Conservation (phyloP, 2,113 vertebrate genomes). For the Tragelaphus strepsiceros region DNA sequence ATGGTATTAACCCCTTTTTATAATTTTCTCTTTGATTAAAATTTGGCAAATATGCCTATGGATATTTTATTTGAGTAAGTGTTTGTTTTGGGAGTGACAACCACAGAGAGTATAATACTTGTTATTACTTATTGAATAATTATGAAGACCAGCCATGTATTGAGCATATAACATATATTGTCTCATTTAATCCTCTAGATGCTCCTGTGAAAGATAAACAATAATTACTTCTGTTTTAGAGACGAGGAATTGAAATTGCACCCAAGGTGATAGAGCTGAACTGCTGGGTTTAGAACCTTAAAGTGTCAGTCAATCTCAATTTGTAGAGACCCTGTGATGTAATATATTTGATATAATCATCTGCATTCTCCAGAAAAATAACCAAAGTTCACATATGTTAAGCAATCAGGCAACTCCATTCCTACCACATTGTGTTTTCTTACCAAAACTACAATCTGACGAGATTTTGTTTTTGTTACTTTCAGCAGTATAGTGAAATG, state of each 20-base stretch:
- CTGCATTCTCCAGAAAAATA: background rate
- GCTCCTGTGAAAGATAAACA: background rate
- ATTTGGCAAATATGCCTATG: background rate
- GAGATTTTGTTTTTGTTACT: background rate
- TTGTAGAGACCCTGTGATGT: background rate
- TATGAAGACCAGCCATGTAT: background rate
- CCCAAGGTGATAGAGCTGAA: background rate
- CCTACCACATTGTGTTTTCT: background rate
- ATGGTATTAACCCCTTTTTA: background rate
- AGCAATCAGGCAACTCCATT: background rate
- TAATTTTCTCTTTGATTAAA: background rate
- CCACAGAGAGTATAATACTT: background rate
- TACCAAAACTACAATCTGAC: background rate
- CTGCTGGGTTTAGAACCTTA: background rate
- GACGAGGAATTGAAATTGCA: background rate
- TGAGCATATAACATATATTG: background rate
- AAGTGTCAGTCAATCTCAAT: background rate
- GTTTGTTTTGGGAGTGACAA: background rate
- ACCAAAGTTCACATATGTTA: background rate
- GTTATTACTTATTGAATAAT: background rate
- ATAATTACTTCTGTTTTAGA: background rate
- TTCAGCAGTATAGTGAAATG: background rate
- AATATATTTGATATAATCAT: background rate
- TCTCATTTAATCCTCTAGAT: background rate
- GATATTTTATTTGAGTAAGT: background rate